Percentiles rank a stretch among this genome's conserved stretches.
Conservation (phyloP, 2,888 invertebrate species). For the Carcina quercana region DNA sequence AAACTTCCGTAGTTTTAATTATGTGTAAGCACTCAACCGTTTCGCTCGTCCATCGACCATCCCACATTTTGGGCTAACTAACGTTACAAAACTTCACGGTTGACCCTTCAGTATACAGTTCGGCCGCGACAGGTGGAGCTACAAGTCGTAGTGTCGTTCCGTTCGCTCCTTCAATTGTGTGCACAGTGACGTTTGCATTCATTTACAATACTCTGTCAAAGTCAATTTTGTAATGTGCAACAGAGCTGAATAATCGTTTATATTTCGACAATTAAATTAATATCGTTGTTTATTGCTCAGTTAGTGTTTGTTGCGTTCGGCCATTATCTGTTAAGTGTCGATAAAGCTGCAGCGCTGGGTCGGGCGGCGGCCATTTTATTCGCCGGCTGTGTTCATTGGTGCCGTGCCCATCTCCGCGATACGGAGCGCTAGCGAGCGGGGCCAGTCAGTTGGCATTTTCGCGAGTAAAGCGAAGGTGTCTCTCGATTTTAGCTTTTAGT, state of each 20-base stretch:
- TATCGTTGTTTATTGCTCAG: conserved; percentile 22
- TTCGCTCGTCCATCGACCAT: conserved; percentile 54
- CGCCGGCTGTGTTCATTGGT: conserved; percentile 70
- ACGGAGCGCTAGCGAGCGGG: conserved; percentile 58
- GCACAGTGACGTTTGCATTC: conserved; percentile 55
- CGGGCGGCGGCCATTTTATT: conserved; percentile 70
- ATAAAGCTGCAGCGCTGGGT: conserved; percentile 53
- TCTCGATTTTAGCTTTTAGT: conserved; percentile 61
- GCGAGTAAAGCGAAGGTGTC: conserved; percentile 70
- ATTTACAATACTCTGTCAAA: conserved; percentile 48
- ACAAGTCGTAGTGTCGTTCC: conserved; percentile 35
- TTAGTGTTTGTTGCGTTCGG: conserved; percentile 24
- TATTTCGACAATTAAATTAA: conserved; percentile 28
- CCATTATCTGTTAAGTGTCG: conserved; percentile 39
- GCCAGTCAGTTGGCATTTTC: conserved; percentile 72
- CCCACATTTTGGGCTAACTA: conserved; percentile 49
- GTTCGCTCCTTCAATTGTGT: conserved; percentile 29
- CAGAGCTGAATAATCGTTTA: conserved; percentile 38
- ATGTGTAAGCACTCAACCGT: conserved; percentile 52
- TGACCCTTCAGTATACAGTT: conserved; percentile 53
- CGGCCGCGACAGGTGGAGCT: conserved; percentile 61
- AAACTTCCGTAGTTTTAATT: conserved; percentile 53
- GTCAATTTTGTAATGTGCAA: conserved; percentile 41
- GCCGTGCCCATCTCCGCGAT: conserved; percentile 68
- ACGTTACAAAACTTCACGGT: conserved; percentile 39